Evolutionary conservation across 2,888 invertebrate species (phyloP).

Genomic region (Eupeodes latifasciatus): DNA sequence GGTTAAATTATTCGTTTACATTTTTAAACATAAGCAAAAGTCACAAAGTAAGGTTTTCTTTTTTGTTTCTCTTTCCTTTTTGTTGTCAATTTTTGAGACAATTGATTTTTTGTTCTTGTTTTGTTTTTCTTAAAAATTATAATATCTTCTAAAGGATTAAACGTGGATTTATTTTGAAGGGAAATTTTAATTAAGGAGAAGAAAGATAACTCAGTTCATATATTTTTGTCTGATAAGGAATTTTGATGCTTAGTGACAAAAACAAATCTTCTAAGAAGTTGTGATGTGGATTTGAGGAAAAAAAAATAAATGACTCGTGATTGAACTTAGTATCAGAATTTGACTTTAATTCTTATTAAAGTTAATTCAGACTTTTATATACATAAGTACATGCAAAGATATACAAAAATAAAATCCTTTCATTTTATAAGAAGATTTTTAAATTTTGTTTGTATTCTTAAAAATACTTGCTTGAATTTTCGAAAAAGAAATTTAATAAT

Average conservation of each 20-base stretch:
- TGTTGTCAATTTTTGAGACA: conserved; percentile 37
- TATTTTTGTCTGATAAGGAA: background rate
- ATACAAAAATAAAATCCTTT: too few relatives aligned
- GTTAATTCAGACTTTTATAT: too few relatives aligned
- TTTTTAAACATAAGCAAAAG: conserved; percentile 6
- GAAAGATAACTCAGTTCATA: background rate
- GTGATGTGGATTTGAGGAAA: background rate
- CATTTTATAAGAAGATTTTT: too few relatives aligned
- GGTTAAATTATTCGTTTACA: conserved; percentile 54
- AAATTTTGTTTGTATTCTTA: too few relatives aligned
- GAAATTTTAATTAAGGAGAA: background rate
- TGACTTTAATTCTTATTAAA: too few relatives aligned
- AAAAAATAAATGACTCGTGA: background rate
- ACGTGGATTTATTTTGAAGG: background rate
- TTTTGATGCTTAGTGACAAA: background rate
- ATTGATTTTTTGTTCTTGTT: conserved; percentile 11
- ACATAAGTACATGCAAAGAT: too few relatives aligned
- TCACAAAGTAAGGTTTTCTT: background rate
- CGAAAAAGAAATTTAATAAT: too few relatives aligned
- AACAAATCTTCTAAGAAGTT: background rate
- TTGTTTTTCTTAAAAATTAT: background rate
- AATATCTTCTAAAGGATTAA: conserved; percentile 29
- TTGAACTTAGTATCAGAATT: too few relatives aligned
- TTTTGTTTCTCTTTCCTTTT: background rate
- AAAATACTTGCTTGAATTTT: too few relatives aligned